phyloP scores from a whole-genome alignment of 2,888 invertebrate genomes.

The Stenichneumon culpator region DNA sequence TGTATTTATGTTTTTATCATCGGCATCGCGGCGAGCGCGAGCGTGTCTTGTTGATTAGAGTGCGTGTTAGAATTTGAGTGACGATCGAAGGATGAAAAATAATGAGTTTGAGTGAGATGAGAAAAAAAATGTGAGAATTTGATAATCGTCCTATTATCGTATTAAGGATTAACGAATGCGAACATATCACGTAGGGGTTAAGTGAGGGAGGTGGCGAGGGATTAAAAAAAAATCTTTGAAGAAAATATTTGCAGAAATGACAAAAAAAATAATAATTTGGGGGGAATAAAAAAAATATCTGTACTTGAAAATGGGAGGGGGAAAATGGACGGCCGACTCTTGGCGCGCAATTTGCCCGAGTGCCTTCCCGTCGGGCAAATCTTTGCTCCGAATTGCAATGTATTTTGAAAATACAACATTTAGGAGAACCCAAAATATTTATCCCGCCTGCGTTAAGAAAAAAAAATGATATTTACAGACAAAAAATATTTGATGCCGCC shows the following conservation, averaged over 20 bases:
- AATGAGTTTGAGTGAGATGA: conserved; percentile 9
- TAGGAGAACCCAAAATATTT: neutral
- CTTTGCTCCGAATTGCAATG: conserved; percentile 75
- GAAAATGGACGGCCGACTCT: conserved; percentile 80
- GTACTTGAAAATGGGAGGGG: conserved; percentile 49
- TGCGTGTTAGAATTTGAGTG: conserved; percentile 53
- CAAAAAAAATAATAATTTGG: conserved; percentile 25
- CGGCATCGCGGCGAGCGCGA: conserved; percentile 79
- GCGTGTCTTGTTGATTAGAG: conserved; percentile 79
- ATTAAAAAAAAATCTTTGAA: conserved; percentile 38
- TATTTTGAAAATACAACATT: conserved; percentile 66
- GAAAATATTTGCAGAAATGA: conserved; percentile 13
- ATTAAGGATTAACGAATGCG: conserved; percentile 81
- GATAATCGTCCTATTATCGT: conserved; percentile 67
- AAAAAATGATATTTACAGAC: conserved; percentile 23
- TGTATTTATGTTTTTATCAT: conserved; percentile 87
- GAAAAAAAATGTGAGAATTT: conserved; percentile 50
- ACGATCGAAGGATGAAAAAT: conserved; percentile 52
- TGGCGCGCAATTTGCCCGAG: conserved; percentile 84
- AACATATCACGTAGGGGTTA: conserved; percentile 84
- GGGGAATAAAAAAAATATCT: conserved; percentile 12
- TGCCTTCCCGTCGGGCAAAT: conserved; percentile 84
- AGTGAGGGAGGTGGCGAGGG: conserved; percentile 68
- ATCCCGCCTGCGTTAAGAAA: neutral
- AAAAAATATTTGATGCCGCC: neutral